Evolutionary conservation across 2,888 invertebrate species (phyloP), one percentile per base, ranked within the genome.

Genomic region (Dicyrtomina minuta): DNA sequence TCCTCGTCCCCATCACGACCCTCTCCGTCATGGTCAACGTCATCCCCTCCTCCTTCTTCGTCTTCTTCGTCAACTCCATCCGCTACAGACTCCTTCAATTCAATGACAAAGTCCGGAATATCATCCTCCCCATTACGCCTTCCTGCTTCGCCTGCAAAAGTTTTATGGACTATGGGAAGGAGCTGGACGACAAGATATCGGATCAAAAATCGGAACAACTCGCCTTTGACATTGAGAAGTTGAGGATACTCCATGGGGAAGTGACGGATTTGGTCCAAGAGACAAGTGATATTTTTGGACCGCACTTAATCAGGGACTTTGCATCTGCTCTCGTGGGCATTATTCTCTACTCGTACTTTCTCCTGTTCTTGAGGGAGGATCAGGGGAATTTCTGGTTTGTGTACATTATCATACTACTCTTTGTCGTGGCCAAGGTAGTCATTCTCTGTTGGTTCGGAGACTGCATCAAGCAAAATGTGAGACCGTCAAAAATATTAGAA

Each of bases 31-130:
- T 61, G 27, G 66, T 49, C 8, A 46, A 64, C 17, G 22, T 46
- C 13, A 71, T 73, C 26, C 77, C 77, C 0, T 71, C 75, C 1
- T 72, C 70, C 2, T 58, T 77, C 2, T 49, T 74, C 10, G 58
- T 75, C 10, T 77, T 77, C 66, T 77, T 77, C 43, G 46, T 75
- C 6, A 73, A 77, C 33, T 72, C 72, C 1, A 56, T 77, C 2
- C 59, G 64, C 15, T 41, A 75, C 17, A 59, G 77, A n/a, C 64
- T 77, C 24, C 53, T 70, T 10, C 74, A 74, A 13, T 77, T 75
- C 49, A 77, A 75, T 60, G 41, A 74, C 17, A 73, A 72, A 43
- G 51, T 75, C 61, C 51, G 66, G 17, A 67, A 15, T 0, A 56
- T 72, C 10, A 27, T 77, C 13, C 20, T 26, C 4, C 69, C 72